Base-by-base conservation (phyloP, 2,888 invertebrate species). In the Pseudococcus longispinus region DNA sequence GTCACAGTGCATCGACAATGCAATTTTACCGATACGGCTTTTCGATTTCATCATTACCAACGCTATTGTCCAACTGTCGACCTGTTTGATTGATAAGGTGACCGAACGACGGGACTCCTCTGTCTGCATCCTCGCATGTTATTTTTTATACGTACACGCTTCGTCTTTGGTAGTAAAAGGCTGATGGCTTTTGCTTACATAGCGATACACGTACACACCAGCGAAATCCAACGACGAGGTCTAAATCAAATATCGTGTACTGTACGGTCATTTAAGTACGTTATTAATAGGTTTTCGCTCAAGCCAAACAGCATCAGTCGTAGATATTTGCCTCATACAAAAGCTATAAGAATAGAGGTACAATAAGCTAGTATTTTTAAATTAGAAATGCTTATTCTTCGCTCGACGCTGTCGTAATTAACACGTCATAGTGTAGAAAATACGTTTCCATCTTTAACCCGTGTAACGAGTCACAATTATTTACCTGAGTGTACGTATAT, bases 41-140 rank as follows among this genome's bases (percentile, higher is more conserved):
- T 77, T 51, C 86, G 77, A 86, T 86, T 51, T 80, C 80, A 86
- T 86, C 86, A 86, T 86, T 86, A 86, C 77, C 23, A 80, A 46
- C 46, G 86, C 86, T 86, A 86, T 86, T 86, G 86, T 86, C 77
- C 77, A 20, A 46, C 86, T 86, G 86, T 86, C 86, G 37, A 86
- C 77, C 86, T 86, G 80, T 86, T 86, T 86, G 86, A 86, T 86
- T 86, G 86, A 86, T 86, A 77, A 86, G 86, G 51, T 86, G 42
- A 42, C 77, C 77, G 77, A 80, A 37, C 77, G 77, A 70, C 77
- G 23, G 77, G 20, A 80, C 42, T 80, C 29, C 20, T 32, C 37
- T 37, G 37, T 46, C 44, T 11, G 15, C 13, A 15, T 37, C 5
- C 8, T 37, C 44, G 44, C n/a, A 51, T n/a, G 13, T 13, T 13